Conservation (phyloP, 1,140 invertebrate genomes). For the Drosophila kepulauana region DNA sequence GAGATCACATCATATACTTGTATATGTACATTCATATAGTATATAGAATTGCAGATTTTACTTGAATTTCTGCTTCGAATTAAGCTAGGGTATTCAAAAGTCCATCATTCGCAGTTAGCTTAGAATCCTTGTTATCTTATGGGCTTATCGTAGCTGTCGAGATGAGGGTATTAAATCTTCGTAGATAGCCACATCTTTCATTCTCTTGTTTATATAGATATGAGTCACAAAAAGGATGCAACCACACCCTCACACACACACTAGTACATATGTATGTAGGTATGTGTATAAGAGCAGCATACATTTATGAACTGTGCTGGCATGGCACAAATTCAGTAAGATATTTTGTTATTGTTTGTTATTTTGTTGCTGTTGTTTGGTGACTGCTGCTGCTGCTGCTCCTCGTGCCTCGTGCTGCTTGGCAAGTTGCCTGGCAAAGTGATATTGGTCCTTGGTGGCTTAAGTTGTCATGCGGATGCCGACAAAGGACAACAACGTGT, state of each 20-base stretch:
- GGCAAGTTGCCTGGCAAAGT: constrained; percentile 58
- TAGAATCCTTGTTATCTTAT: not conserved
- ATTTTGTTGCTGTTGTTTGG: constrained; percentile 25
- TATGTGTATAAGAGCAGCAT: constrained; percentile 9
- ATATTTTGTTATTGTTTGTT: constrained; percentile 54
- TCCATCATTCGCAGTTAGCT: not conserved
- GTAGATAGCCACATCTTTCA: constrained; percentile 7
- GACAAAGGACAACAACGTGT: constrained; percentile 38
- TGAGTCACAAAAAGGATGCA: constrained; percentile 56
- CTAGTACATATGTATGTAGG: not conserved
- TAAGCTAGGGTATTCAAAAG: not conserved
- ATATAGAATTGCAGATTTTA: too few species aligned
- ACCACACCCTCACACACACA: constrained; percentile 30
- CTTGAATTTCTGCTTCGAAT: too few species aligned
- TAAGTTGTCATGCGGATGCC: constrained; percentile 69
- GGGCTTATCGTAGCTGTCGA: constrained; percentile 10
- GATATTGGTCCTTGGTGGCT: constrained; percentile 79
- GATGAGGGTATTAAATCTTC: constrained; percentile 14
- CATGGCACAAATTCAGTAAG: constrained; percentile 69
- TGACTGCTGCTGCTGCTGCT: not conserved
- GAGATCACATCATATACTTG: too few species aligned
- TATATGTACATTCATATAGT: too few species aligned
- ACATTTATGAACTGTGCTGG: constrained; percentile 43
- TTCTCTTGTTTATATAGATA: not conserved
- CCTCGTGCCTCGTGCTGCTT: not conserved